phyloP scores from a whole-genome alignment of 2,888 invertebrate genomes.

The Lottia scabra region DNA sequence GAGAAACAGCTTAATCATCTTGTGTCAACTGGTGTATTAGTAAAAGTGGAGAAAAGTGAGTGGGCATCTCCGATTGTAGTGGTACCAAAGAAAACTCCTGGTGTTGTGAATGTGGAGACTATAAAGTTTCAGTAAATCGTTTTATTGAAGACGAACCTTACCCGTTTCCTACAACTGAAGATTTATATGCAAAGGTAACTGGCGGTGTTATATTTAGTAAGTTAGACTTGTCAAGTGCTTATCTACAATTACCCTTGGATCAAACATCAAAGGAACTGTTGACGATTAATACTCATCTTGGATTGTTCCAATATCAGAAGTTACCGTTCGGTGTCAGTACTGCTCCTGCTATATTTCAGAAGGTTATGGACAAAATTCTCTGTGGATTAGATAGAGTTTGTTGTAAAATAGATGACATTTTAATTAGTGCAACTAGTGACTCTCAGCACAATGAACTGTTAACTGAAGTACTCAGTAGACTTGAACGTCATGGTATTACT shows the following conservation, averaged over 20 bases:
- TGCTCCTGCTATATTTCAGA: neutral
- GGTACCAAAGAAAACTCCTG: neutral
- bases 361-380: neutral
- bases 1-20: neutral
- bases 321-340: neutral
- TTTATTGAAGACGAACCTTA: neutral
- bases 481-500: neutral
- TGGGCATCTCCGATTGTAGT: neutral
- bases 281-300: neutral
- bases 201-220: neutral
- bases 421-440: neutral
- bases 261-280: neutral
- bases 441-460: neutral
- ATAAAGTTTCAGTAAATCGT: neutral
- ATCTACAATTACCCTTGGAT: neutral
- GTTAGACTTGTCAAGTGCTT: neutral
- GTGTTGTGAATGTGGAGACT: neutral
- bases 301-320: neutral
- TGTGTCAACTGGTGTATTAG: neutral
- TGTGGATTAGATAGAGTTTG: neutral
- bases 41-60: neutral
- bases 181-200: neutral
- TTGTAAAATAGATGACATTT: neutral
- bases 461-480: neutral
- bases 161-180: neutral